A percentile compares a stretch with the other conserved stretches of the same genome.
phyloP scores from a whole-genome alignment of 2,797 vertebrate genomes.

The Gambusia yucatana region DNA sequence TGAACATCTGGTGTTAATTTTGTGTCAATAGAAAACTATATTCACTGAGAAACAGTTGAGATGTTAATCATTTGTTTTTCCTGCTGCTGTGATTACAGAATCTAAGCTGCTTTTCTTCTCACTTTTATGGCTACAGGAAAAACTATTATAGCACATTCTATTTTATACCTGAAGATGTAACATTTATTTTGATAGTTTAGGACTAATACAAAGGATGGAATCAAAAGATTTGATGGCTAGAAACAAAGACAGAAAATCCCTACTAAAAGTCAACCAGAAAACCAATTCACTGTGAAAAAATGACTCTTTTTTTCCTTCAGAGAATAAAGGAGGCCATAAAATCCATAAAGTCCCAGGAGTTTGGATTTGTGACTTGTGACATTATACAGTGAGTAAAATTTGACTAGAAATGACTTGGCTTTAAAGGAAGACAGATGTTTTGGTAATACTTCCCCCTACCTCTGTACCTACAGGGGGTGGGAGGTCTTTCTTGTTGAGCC shows the following conservation, averaged over 20 bases:
- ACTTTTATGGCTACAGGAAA: neutral
- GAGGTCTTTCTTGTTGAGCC: constrained; percentile 66
- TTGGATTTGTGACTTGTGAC: constrained; percentile 23
- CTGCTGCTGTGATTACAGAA: neutral
- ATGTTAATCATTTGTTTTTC: neutral
- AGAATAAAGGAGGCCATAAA: constrained; percentile 5
- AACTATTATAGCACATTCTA: neutral
- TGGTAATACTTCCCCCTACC: constrained; percentile 40
- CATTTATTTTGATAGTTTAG: neutral
- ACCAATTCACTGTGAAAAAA: neutral
- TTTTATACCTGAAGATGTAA: neutral
- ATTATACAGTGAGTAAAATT: constrained; percentile 9
- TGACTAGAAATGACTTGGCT: constrained; percentile 18
- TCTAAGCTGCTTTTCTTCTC: neutral
- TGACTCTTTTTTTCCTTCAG: neutral
- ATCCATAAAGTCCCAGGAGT: constrained; percentile 7
- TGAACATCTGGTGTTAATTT: neutral
- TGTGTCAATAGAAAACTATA: neutral
- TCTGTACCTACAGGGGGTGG: constrained; percentile 15
- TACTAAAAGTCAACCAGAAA: neutral
- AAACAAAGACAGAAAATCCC: neutral
- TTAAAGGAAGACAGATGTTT: constrained; percentile 56
- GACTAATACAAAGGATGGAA: constrained; percentile 1
- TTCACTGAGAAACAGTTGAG: neutral
- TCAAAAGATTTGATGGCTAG: neutral